Percentiles rank a stretch among this genome's conserved stretches.
phyloP scores from a whole-genome alignment of 2,797 vertebrate genomes.

The Triplophysa yarkandensis region DNA sequence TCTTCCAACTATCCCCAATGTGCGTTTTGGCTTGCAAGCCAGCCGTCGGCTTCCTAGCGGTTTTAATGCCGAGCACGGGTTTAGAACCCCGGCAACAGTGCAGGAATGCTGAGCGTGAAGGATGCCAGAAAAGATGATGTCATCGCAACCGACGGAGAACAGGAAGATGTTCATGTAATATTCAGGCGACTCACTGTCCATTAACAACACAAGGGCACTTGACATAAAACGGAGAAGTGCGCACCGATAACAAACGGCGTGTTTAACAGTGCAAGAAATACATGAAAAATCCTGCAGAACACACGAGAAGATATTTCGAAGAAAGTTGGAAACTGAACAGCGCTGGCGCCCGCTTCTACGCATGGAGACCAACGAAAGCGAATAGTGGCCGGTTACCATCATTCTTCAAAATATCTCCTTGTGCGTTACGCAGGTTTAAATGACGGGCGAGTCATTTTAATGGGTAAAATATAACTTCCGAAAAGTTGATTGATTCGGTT shows the following conservation, averaged over 20 bases:
- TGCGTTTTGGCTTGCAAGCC: background rate
- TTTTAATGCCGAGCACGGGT: background rate
- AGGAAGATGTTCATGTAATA: constrained; percentile 25
- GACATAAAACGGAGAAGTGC: background rate
- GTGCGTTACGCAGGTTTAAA: no score
- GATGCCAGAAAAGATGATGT: constrained; percentile 49
- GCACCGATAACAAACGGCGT: background rate
- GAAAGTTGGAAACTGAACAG: no score
- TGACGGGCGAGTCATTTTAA: no score
- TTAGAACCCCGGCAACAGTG: background rate
- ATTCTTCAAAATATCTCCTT: no score
- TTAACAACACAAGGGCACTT: constrained; percentile 28
- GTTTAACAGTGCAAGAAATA: background rate
- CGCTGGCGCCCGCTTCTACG: no score
- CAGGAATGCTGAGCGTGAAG: constrained; percentile 30
- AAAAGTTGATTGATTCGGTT: no score
- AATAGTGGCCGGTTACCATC: no score
- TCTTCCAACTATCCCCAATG: no score
- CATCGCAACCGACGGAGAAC: constrained; percentile 30
- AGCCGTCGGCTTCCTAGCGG: background rate
- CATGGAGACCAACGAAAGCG: no score
- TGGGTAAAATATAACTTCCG: no score
- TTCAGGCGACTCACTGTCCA: constrained; percentile 33
- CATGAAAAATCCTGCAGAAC: no score
- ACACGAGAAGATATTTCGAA: no score